Evolutionary conservation across 1,140 invertebrate species (phyloP), one percentile per base, ranked within the genome.

Genomic region (Adelges cooleyi): DNA sequence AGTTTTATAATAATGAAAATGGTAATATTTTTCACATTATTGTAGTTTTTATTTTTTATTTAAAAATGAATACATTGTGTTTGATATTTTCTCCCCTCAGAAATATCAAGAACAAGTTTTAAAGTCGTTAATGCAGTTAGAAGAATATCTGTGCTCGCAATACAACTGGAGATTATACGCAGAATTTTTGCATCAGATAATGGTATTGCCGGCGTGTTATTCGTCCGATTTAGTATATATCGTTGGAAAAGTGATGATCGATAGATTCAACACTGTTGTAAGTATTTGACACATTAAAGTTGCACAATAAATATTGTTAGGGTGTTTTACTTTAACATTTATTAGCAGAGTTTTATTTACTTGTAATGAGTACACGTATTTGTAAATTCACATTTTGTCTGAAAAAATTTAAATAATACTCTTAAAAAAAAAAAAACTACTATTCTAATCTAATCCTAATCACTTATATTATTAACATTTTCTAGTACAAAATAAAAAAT

Each of bases 21-120:
- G 56, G 56, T 62, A 62, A 13, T 13, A 56, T 11, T 42, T 17
- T 25, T 3, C 20, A 10, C 20, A 23, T 53, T 23, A 42, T 3
- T 38, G 20, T 17, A 38, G 11, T 33, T 1, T n/a, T 4, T 23
- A 38, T 40, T 22, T 22, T 50, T 15, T 23, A 17, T 23, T 42
- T 36, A 38, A n/a, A n/a, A n/a, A 2, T 27, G 18, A 2, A 42
- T 44, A 5, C 15, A 18, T 18, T 25, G 2, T 59, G 18, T 15
- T 23, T 23, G 8, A 11, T 25, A 5, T 13, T 59, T 40, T 42
- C 18, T 2, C 38, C 42, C 27, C 27, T 18, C 22, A 62, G 56
- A 62, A 62, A 62, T 62, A 62, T 22, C 56, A 62, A 62, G 56
- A 62, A 48, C 56, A 62, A 62, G 56, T 62, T 20, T 62, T 62